A percentile compares a stretch with the other conserved stretches of the same genome.
phyloP scores from a whole-genome alignment of 2,113 vertebrate genomes.

The Pithys albifrons region DNA sequence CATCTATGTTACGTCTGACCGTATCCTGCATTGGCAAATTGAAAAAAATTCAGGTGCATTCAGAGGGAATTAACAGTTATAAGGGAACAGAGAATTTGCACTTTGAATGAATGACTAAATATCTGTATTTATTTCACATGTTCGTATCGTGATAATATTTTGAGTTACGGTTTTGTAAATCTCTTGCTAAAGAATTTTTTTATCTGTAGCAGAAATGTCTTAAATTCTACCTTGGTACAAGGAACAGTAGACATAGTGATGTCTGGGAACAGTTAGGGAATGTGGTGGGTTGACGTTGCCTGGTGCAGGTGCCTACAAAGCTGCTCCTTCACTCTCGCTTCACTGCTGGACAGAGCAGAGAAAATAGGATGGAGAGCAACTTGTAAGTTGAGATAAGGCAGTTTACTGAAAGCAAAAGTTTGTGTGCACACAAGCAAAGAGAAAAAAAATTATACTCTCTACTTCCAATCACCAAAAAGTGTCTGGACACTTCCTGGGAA shows the following conservation, averaged over 20 bases:
- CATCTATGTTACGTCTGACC: neutral
- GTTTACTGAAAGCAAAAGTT: neutral
- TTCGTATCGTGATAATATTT: neutral
- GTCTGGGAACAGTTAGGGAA: neutral
- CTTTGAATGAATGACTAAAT: neutral
- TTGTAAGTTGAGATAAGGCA: neutral
- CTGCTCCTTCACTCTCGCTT: neutral
- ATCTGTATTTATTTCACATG: neutral
- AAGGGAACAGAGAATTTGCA: neutral
- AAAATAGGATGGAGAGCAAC: neutral
- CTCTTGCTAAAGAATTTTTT: neutral
- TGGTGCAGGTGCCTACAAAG: neutral
- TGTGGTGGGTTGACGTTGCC: neutral
- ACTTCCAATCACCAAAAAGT: neutral
- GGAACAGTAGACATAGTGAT: neutral
- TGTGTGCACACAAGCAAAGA: fast-evolving
- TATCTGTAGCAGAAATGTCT: neutral
- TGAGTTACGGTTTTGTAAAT: neutral
- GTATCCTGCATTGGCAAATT: neutral
- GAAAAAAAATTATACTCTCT: no score
- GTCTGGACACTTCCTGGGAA: neutral
- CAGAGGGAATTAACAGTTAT: neutral
- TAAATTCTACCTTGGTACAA: neutral
- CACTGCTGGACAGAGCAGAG: neutral
- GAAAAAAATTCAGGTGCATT: neutral